A percentile compares a stretch with the other conserved stretches of the same genome.
phyloP scores from a whole-genome alignment of 2,113 vertebrate species.

The Jacana jacana region DNA sequence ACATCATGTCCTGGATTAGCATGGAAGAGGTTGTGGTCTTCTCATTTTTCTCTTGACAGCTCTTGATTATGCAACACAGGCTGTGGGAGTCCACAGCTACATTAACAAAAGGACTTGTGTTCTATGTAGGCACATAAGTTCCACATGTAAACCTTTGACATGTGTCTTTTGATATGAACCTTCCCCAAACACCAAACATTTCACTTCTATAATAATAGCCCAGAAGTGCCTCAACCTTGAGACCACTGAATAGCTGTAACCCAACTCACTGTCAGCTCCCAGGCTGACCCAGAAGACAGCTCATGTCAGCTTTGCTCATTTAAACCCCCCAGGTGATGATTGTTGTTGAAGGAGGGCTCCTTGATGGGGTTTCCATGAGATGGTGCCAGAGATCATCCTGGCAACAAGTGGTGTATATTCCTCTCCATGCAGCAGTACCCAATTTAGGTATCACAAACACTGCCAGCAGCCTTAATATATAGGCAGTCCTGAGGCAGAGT shows the following conservation, averaged over 20 bases:
- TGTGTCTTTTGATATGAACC: background rate
- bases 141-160: background rate
- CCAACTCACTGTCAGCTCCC: background rate
- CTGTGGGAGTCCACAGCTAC: background rate
- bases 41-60: background rate
- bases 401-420: rapidly evolving
- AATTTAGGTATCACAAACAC: background rate
- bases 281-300: background rate
- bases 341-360: background rate
- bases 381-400: background rate
- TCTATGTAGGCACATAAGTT: background rate
- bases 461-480: background rate
- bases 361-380: background rate
- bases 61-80: background rate
- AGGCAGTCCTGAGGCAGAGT: background rate
- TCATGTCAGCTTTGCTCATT: background rate
- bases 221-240: background rate
- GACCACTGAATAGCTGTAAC: background rate
- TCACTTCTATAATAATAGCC: background rate
- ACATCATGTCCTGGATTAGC: background rate
- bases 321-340: background rate
- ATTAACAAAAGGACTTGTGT: background rate
- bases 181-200: background rate
- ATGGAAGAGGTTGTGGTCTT: background rate
- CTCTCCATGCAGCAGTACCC: background rate